These are phyloP conservation scores for Poeciliopsis gracilis DNA, from an alignment of 2,797 vertebrate genomes.

Conservation along the genomic window DNA sequence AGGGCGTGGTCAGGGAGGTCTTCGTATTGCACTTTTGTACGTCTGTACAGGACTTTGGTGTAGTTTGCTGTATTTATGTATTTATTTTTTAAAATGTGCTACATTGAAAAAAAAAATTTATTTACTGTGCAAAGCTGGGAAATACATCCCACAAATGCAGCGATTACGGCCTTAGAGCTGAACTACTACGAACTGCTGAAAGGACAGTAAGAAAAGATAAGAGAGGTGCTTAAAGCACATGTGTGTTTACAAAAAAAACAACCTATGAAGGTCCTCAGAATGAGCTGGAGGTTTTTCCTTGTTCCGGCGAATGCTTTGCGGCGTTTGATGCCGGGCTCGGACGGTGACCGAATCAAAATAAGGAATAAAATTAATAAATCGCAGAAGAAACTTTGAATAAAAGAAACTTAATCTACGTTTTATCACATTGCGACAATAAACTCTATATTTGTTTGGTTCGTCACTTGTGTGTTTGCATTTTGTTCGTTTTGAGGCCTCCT, in stretches of 20 bases:
- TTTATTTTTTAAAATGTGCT: neutral
- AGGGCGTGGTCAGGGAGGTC: neutral
- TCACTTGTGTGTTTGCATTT: neutral
- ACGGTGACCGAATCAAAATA: neutral
- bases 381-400: neutral
- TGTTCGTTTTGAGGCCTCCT: neutral
- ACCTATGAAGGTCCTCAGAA: neutral
- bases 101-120: neutral
- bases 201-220: neutral
- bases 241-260: neutral
- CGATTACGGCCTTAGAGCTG: neutral
- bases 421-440: neutral
- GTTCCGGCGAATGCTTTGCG: neutral
- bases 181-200: neutral
- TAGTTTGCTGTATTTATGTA: neutral
- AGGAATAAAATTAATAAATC: neutral
- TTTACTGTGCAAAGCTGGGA: neutral
- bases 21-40: neutral
- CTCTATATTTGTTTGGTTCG: neutral
- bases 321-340: neutral
- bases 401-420: neutral
- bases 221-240: neutral
- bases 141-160: neutral
- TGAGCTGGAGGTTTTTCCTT: neutral
- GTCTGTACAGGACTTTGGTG: neutral